phyloP scores from a whole-genome alignment of 2,888 invertebrate species.

The Philhelius pedissequus region DNA sequence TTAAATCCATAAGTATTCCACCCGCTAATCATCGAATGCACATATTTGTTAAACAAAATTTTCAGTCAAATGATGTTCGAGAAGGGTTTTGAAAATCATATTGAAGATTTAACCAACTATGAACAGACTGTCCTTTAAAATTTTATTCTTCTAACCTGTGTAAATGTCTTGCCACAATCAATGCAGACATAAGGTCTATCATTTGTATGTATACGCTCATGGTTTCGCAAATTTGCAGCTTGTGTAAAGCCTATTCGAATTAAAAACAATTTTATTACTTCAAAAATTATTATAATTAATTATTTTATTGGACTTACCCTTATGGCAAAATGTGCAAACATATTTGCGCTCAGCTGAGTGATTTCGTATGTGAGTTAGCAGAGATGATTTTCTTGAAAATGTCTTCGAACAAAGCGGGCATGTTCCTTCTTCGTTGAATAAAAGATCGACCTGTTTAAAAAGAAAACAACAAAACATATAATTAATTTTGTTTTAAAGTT shows the following conservation, averaged over 20 bases:
- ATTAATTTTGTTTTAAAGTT: background rate
- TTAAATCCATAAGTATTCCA: too few relatives aligned
- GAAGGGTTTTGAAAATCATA: too few relatives aligned
- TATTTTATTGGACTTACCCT: conserved; percentile 73
- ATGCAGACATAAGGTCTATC: conserved; percentile 78
- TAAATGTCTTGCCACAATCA: conserved; percentile 79
- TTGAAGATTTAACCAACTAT: too few relatives aligned
- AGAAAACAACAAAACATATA: background rate
- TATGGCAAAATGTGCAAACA: conserved; percentile 78
- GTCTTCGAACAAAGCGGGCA: conserved; percentile 79
- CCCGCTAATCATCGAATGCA: too few relatives aligned
- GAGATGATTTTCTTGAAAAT: conserved; percentile 78
- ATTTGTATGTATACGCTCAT: conserved; percentile 79
- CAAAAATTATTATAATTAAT: background rate
- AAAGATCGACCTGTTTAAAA: conserved; percentile 76
- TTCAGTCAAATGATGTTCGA: too few relatives aligned
- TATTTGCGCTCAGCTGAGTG: conserved; percentile 79
- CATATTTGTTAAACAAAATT: too few relatives aligned
- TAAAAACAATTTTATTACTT: background rate
- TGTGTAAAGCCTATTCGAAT: conserved; percentile 76
- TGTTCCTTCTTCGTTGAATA: conserved; percentile 79
- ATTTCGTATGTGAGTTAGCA: conserved; percentile 79
- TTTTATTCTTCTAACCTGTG: conserved; percentile 72
- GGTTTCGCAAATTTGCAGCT: conserved; percentile 79
- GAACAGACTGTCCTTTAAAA: too few relatives aligned